Percentiles rank a stretch among this genome's conserved stretches.
phyloP scores from a whole-genome alignment of 2,113 vertebrate species.

The Rhombomys opimus region DNA sequence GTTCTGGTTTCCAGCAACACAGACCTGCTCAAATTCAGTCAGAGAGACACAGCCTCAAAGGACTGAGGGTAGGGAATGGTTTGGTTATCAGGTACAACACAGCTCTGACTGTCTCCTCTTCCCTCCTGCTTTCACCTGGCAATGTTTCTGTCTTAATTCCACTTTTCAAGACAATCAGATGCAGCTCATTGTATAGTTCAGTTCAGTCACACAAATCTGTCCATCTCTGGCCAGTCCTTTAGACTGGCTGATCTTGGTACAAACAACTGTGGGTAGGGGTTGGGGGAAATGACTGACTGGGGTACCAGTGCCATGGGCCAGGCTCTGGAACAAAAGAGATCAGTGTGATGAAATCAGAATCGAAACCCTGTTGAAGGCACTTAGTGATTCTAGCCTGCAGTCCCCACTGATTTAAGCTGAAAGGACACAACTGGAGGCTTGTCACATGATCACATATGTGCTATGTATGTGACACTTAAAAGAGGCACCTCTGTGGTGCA shows the following conservation, averaged over 20 bases:
- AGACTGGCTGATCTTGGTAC: background rate
- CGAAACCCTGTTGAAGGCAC: background rate
- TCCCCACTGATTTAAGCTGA: background rate
- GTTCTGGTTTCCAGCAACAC: background rate
- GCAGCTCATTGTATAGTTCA: background rate
- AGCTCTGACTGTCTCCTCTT: background rate
- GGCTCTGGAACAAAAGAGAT: background rate
- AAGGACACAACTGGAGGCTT: background rate
- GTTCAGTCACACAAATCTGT: background rate
- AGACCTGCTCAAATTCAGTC: background rate
- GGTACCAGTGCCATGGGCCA: no score
- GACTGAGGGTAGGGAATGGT: background rate
- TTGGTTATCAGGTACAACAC: background rate
- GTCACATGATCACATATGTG: background rate
- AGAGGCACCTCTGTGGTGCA: background rate
- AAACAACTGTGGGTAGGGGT: background rate
- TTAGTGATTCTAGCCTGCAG: background rate
- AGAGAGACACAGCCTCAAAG: background rate
- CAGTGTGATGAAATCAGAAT: background rate
- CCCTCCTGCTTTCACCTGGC: background rate
- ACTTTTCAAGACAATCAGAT: background rate
- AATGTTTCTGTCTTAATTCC: background rate
- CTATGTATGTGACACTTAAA: background rate
- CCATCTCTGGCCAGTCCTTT: no score
- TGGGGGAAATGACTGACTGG: background rate